Base-by-base conservation (phyloP, 2,113 vertebrate species). In the Trachemys scripta region DNA sequence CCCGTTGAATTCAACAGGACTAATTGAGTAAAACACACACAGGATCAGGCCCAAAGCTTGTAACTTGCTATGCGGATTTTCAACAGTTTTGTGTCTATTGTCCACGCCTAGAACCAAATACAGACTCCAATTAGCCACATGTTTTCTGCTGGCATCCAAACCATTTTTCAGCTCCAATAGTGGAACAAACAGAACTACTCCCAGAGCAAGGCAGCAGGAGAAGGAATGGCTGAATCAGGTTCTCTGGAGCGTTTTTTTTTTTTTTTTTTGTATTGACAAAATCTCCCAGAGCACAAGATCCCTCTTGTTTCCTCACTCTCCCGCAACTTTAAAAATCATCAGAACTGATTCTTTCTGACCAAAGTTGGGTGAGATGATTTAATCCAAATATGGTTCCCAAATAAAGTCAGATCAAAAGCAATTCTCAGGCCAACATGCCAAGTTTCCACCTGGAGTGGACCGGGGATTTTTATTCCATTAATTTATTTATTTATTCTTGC, bases 341-440 rank as follows among this genome's bases (percentile, higher is more conserved):
- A 42, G 19, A 29, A 0, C 0, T 75, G 12, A 53, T 54, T 19
- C 22, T 19, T 27, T 19, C 50, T 49, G 25, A 7, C 16, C 75
- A 86, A 78, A 85, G 38, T 42, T 29, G 53, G 91, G 50, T 12
- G 65, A 47, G 93, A 59, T 19, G 84, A 90, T 45, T 91, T 35
- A 75, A 85, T 69, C 4, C 1, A 83, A 76, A 17, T 2, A 50
- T 75, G 94, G 92, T 62, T 86, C 83, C 50, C 57, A 31, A 62
- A 31, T 6, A 29, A 87, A 0, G 1, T 27, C 53, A 57, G 8
- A 84, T 85, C n/a, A 79, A 65, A 81, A 0, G 2, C 47, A 45
- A 24, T 69, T 69, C 42, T 84, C 47, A 27, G 24, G 54, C 7
- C 83, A 84, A 93, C 27, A 62, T 79, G 85, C 31, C 20, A 88